Evolutionary conservation across 2,797 vertebrate species (phyloP).

Genomic region (Brachyalestes nurse): DNA sequence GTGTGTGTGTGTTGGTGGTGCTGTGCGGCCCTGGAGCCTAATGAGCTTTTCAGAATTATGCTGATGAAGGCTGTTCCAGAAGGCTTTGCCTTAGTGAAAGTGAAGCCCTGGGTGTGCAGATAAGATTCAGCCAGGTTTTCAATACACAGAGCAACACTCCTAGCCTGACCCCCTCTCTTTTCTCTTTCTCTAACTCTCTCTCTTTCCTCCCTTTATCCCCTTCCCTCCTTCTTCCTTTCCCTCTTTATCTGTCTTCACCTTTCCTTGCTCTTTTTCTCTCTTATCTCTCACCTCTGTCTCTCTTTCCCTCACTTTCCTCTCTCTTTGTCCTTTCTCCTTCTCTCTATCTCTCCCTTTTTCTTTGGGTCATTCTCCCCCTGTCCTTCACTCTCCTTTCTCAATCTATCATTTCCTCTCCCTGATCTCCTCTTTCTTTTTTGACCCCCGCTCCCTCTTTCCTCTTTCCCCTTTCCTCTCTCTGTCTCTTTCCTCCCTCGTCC

Average conservation of each 20-base stretch:
- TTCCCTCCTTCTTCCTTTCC: background rate
- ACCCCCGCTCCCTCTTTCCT: no score
- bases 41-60: constrained; percentile 40
- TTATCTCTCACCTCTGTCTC: no score
- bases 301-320: background rate
- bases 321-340: background rate
- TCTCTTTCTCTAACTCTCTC: background rate
- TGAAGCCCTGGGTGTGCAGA: constrained; percentile 20
- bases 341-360: background rate
- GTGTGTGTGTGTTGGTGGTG: background rate
- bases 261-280: no score
- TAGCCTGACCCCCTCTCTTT: no score
- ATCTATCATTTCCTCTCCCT: no score
- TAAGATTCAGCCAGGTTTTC: constrained; percentile 35
- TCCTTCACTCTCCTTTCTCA: no score
- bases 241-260: background rate
- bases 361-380: no score
- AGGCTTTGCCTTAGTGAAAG: constrained; percentile 35
- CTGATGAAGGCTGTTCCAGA: constrained; percentile 31
- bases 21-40: constrained; percentile 22
- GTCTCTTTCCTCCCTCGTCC: no score
- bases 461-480: no score
- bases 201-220: background rate
- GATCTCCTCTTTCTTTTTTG: no score
- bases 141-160: background rate